These are phyloP conservation scores for Pseudochromis fuscus DNA, from an alignment of 2,797 vertebrate genomes.

Conservation along the genomic window DNA sequence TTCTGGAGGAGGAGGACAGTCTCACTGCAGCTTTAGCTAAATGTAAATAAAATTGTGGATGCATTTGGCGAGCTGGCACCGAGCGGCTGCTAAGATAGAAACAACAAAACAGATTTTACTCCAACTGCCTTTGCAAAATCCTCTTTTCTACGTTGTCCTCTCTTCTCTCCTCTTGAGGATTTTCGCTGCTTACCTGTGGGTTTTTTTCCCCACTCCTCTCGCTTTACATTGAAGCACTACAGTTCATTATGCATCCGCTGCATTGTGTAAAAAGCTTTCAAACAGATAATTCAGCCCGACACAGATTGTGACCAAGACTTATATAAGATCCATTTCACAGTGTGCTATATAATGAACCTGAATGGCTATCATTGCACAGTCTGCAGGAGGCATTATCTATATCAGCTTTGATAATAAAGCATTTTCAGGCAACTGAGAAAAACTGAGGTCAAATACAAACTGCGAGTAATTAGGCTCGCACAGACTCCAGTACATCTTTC, in stretches of 20 bases:
- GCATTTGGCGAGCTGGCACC: background rate
- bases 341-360: constrained; percentile 5
- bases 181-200: background rate
- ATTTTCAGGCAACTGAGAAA: constrained; percentile 17
- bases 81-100: background rate
- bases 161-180: background rate
- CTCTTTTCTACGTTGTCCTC: background rate
- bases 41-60: constrained; percentile 5
- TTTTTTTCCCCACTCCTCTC: background rate
- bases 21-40: background rate
- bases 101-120: constrained; percentile 3
- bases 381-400: constrained; percentile 21
- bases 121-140: background rate
- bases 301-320: constrained; percentile 20
- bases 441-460: constrained; percentile 17
- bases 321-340: constrained; percentile 27
- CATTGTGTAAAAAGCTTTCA: constrained; percentile 17
- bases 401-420: constrained; percentile 28
- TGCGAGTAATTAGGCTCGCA: constrained; percentile 24
- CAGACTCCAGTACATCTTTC: background rate
- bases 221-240: background rate
- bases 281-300: constrained; percentile 20
- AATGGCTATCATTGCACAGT: constrained; percentile 5
- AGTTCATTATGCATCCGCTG: constrained; percentile 2
- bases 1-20: constrained; percentile 24